Evolutionary conservation across 2,113 vertebrate genomes (phyloP).

Genomic region (Leucoraja erinaceus): DNA sequence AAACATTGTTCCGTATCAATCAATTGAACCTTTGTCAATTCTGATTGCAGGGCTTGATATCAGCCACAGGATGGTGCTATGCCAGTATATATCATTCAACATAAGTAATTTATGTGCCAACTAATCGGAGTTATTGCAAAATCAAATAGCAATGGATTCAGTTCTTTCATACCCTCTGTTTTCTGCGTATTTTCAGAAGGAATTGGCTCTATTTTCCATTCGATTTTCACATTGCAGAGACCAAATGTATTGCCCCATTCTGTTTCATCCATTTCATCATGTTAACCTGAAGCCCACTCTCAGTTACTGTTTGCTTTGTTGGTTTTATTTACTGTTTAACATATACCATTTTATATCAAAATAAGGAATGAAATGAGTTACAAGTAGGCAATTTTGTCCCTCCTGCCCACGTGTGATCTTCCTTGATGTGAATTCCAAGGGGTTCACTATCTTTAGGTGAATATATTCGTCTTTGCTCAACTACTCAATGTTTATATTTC

Average conservation of each 20-base stretch:
- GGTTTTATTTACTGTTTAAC: not conserved
- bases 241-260: not conserved
- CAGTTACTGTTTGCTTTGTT: not conserved
- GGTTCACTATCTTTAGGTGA: too few relatives aligned
- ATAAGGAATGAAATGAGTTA: not conserved
- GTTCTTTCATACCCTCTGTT: not conserved
- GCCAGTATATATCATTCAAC: not conserved
- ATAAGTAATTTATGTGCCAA: not conserved
- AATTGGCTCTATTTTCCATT: not conserved
- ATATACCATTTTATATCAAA: not conserved
- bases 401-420: too few relatives aligned
- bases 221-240: not conserved
- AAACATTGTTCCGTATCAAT: too few relatives aligned
- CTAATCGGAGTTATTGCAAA: not conserved
- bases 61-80: slow-evolving; percentile 8
- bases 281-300: not conserved
- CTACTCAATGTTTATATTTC: not conserved
- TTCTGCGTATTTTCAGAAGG: not conserved
- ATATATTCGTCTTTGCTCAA: not conserved
- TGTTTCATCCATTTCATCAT: not conserved
- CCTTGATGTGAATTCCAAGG: too few relatives aligned
- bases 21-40: not conserved
- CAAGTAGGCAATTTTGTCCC: too few relatives aligned
- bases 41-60: not conserved
- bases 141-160: not conserved